Base-by-base conservation (phyloP, 2,113 vertebrate species). In the Canis aureus region DNA sequence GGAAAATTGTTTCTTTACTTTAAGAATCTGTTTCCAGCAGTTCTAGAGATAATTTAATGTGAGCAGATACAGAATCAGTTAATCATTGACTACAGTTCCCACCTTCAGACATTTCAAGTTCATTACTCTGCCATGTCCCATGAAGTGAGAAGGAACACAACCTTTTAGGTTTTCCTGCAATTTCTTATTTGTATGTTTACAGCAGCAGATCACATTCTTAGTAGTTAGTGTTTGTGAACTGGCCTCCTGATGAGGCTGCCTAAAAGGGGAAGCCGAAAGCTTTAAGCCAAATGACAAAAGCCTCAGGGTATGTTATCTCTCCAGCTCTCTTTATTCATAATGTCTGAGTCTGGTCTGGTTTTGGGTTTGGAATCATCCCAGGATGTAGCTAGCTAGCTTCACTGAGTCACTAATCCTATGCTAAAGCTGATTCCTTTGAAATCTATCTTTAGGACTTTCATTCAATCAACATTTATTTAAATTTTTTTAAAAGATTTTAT, bases 1-100 rank as follows among this genome's bases (percentile, higher is more conserved):
- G 83, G 12, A 83, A 85, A 94, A 76, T 62, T 92, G 13, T 96
- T 84, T 74, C 60, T 94, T 96, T 95, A 83, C 49, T 94, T 27
- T 89, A 55, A 35, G 19, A 90, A 57, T 87, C 16, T 95, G 55
- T 95, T 96, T 94, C 60, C 9, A 91, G 7, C 43, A 84, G 20
- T 89, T 90, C 9, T 25, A 38, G 25, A 92, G 64, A 85, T 10
- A 86, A 84, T 32, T 74, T 79, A 67, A 57, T 53, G 35, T 91
- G 87, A 95, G 51, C 67, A 87, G 74, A 78, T 55, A 67, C 6
- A 93, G 17, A 23, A 55, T 71, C 71, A 73, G 3, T 91, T 76
- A 84, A 73, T 94, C 59, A 78, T 8, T 90, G 69, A 32, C 8
- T n/a, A 29, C n/a, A 71, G 53, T 85, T 67, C 60, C 27, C 25